phyloP scores from a whole-genome alignment of 2,888 invertebrate genomes.

The Xanthia togata region DNA sequence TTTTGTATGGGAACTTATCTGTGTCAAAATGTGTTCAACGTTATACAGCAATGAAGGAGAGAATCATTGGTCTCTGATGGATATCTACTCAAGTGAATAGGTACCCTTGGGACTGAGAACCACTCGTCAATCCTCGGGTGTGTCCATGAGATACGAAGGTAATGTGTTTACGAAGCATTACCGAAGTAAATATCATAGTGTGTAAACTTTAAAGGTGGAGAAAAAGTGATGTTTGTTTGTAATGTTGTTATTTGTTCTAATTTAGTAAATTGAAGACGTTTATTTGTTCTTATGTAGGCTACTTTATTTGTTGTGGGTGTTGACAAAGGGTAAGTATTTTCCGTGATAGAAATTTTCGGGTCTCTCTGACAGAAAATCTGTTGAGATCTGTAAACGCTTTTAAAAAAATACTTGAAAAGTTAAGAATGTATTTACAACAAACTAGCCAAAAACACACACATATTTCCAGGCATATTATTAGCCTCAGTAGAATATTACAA shows the following conservation, averaged over 20 bases:
- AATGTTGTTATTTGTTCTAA: conserved; percentile 13
- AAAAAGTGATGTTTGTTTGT: conserved; percentile 33
- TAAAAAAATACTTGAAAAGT: not conserved
- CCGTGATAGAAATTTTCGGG: not conserved
- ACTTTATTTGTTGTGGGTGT: not conserved
- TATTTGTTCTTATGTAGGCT: not conserved
- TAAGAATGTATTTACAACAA: not conserved
- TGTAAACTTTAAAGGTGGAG: conserved; percentile 26
- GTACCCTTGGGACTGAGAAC: conserved; percentile 18
- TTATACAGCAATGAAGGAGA: not conserved
- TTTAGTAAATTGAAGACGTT: not conserved
- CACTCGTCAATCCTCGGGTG: conserved; percentile 35
- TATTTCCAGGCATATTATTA: conserved; percentile 19
- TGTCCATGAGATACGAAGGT: conserved; percentile 34
- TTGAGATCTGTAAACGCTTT: not conserved
- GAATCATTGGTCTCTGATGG: conserved; percentile 10
- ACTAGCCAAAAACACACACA: not conserved
- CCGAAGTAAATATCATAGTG: conserved; percentile 45
- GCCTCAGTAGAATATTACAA: conserved; percentile 35
- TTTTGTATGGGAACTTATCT: not conserved
- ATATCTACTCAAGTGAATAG: conserved; percentile 12
- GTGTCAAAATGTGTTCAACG: not conserved
- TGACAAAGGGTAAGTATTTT: not conserved
- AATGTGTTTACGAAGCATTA: conserved; percentile 55
- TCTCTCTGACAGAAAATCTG: not conserved